Conservation (phyloP, 2,888 invertebrate genomes). For the Limnephilus auricula region DNA sequence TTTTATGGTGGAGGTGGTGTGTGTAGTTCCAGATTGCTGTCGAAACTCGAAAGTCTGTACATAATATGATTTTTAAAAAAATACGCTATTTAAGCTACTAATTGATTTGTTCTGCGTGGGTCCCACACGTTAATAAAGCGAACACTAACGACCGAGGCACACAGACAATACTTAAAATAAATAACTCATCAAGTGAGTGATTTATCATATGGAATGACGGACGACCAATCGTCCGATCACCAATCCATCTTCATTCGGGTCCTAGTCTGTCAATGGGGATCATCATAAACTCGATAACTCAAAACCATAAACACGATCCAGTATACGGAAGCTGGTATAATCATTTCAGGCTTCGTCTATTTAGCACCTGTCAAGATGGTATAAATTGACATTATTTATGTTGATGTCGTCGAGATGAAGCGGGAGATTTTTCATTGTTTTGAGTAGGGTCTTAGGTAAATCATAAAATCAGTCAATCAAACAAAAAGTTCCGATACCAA, state of each 20-base stretch:
- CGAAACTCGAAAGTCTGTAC: not conserved
- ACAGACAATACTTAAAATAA: not conserved
- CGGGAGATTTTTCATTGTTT: no score
- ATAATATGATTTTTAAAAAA: no score
- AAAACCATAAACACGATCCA: not conserved
- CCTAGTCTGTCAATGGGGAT: not conserved
- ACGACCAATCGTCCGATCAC: constrained; percentile 4
- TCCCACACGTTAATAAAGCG: not conserved
- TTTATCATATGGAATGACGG: constrained; percentile 5
- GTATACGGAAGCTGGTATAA: not conserved
- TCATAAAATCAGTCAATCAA: no score
- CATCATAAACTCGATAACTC: not conserved
- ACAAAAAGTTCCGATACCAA: no score
- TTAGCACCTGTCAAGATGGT: not conserved
- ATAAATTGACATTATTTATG: not conserved
- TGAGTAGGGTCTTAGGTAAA: no score
- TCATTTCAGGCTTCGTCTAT: not conserved
- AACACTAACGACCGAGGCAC: not conserved
- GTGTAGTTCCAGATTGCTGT: not conserved
- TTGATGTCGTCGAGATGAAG: no score
- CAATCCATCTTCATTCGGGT: constrained; percentile 4
- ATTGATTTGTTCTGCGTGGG: not conserved
- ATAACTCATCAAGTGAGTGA: constrained; percentile 3
- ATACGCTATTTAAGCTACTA: not conserved
- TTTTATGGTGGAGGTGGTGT: no score